These are phyloP conservation scores for Cavia aperea DNA, from an alignment of 2,113 vertebrate species.

Conservation along the genomic window DNA sequence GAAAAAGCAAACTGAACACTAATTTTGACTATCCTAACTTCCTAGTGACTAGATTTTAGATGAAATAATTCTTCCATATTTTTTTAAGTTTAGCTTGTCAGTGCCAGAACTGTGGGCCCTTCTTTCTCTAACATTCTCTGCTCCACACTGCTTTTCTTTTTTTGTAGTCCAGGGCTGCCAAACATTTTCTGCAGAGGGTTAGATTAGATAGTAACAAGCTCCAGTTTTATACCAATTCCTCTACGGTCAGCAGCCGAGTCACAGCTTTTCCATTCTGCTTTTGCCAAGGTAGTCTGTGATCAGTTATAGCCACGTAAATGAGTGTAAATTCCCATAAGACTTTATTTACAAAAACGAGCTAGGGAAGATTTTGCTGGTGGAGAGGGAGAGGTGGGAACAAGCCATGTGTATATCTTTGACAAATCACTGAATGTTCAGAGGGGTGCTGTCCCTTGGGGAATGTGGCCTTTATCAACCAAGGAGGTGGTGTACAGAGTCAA, in stretches of 20 bases:
- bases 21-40: not conserved
- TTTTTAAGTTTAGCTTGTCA: not conserved
- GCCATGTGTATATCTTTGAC: not conserved
- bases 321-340: slow-evolving; percentile 5
- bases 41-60: not conserved
- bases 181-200: not conserved
- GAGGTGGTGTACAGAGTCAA: not conserved
- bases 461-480: not conserved
- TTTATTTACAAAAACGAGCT: not conserved
- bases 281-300: not conserved
- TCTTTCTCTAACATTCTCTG: not conserved
- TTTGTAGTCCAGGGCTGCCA: not conserved
- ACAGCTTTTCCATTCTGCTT: not conserved
- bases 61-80: slow-evolving; percentile 12
- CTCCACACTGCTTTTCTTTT: not conserved
- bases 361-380: not conserved
- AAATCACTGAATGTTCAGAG: not conserved
- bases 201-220: not conserved
- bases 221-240: not conserved
- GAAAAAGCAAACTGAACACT: not conserved
- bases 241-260: not conserved
- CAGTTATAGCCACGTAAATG: not conserved
- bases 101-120: not conserved
- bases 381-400: not conserved
- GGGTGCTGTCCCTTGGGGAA: not conserved